Evolutionary conservation across 1,140 invertebrate genomes (phyloP), one percentile per base, ranked within the genome.

Genomic region (Anagrus nilaparvatae): DNA sequence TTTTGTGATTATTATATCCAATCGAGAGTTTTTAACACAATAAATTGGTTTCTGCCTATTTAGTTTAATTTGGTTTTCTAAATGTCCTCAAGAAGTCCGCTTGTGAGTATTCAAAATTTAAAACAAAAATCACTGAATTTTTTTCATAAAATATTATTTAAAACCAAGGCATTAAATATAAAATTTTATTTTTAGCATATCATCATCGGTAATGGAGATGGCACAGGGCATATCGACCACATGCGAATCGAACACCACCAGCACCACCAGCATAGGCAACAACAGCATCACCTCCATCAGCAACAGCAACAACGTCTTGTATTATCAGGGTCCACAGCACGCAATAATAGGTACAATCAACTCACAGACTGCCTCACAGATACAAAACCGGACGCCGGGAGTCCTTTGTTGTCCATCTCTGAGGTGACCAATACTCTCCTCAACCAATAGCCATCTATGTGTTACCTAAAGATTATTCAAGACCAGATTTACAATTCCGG

Each of bases 321-420:
- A 62, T 45, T 58, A 62, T 36, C 59, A 56, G 43, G 50, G 50
- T 48, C 55, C 59, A 50, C 56, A 55, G 52, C 61, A 59, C 54
- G 58, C 46, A 34, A 55, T 61, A 60, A 59, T 45, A 48, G 61
- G 60, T 46, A 53, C 51, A 48, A 55, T 49, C 48, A 56, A 62
- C 55, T 56, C 65, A 47, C 56, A 68, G 61, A 60, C 58, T 71
- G 71, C 59, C 58, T 52, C 59, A 25, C 65, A 70, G 58, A 71
- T 71, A 62, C 72, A 69, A 74, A 79, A 66, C 69, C 73, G 69
- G 78, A 82, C 71, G 59, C 63, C 62, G 74, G 77, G 69, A 83
- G 81, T 81, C 80, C 81, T 75, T 53, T 85, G 74, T 56, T 84
- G 73, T 83, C 82, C 71, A 81, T 84, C 76, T 82, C 81, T 73